These are phyloP conservation scores for Drosophila nigrodunni DNA, from an alignment of 1,140 invertebrate genomes.

Conservation along the genomic window DNA sequence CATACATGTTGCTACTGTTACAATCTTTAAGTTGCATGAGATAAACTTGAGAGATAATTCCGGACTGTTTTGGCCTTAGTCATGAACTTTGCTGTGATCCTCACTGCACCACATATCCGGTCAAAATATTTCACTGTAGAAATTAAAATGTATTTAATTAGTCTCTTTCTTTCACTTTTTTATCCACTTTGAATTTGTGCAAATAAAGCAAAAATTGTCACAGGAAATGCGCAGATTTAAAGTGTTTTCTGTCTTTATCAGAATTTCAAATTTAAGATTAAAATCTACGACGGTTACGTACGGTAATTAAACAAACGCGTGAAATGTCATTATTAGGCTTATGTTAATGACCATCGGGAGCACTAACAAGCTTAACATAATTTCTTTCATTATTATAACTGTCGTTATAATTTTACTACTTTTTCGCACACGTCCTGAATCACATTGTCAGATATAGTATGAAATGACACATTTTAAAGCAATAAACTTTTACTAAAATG, in stretches of 20 bases:
- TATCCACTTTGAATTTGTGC: slow-evolving; percentile 32
- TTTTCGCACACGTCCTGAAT: slow-evolving; percentile 19
- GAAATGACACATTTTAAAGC: not conserved
- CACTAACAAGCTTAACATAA: slow-evolving; percentile 11
- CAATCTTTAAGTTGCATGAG: slow-evolving; percentile 7
- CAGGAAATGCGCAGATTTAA: slow-evolving; percentile 71
- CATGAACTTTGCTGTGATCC: slow-evolving; percentile 32
- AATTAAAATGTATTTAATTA: not conserved
- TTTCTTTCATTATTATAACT: slow-evolving; percentile 31
- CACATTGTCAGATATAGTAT: not conserved
- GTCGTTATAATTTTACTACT: slow-evolving; percentile 10
- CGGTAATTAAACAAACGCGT: slow-evolving; percentile 33
- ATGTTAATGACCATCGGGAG: slow-evolving; percentile 35
- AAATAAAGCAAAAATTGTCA: slow-evolving; percentile 76
- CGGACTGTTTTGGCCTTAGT: slow-evolving; percentile 17
- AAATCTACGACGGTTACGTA: slow-evolving; percentile 17
- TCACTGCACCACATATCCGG: slow-evolving; percentile 32
- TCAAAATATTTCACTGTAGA: not conserved
- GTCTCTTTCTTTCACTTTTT: slow-evolving; percentile 9
- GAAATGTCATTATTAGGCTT: slow-evolving; percentile 36
- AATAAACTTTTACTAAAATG: not conserved
- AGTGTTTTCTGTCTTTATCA: slow-evolving; percentile 23
- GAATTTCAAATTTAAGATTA: slow-evolving; percentile 7
- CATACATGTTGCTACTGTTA: not conserved
- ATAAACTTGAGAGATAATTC: slow-evolving; percentile 30